Evolutionary conservation across 2,113 vertebrate genomes (phyloP), one percentile per base, ranked within the genome.

Genomic region (Galemys pyrenaicus): DNA sequence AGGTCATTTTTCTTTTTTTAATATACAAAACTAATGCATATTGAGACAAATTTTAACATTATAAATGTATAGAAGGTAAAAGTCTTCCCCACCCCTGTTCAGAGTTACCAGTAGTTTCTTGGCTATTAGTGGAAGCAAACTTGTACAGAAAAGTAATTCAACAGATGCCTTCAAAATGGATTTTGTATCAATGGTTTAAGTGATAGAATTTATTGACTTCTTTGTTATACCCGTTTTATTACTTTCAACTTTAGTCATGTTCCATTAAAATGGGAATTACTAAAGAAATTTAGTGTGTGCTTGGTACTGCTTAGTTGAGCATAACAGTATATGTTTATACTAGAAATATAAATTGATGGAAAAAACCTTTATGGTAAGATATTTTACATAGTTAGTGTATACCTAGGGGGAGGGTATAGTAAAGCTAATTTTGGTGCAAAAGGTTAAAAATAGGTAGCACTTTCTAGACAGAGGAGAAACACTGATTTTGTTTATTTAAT

Each of bases 1-100:
- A 97, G 98, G 98, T 99, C 96, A 41, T 87, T 68, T 87, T 32
- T 78, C 41, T 86, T 35, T 94, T 28, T 46, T 93, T 70, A 94
- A 85, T 81, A 30, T 26, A 44, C 19, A 64, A 90, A 89, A 87
- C 44, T 81, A 86, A 81, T 16, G 6, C 9, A 67, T 82, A 46
- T 77, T 88, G 24, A 92, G 85, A 95, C 73, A 89, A 85, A 84
- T 41, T 62, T 77, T 84, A 71, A 39, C 35, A 77, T 0, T 89
- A 41, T 70, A n/a, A 79, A 95, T 92, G 6, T 62, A 44, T 64
- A 64, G 37, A 80, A 88, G 10, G 15, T 78, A 71, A 64, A 87
- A 91, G 56, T 60, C 32, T 37, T 89, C 6, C 67, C 30, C 54
- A 11, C 5, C 6, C 39, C 28, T 39, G 56, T 51, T 73, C 56